Evolutionary conservation across 37 sponge, comb jelly and placozoan species (phyloP), one percentile per base, ranked within the genome.

Genomic region (Diacarnus erythraeanus): DNA sequence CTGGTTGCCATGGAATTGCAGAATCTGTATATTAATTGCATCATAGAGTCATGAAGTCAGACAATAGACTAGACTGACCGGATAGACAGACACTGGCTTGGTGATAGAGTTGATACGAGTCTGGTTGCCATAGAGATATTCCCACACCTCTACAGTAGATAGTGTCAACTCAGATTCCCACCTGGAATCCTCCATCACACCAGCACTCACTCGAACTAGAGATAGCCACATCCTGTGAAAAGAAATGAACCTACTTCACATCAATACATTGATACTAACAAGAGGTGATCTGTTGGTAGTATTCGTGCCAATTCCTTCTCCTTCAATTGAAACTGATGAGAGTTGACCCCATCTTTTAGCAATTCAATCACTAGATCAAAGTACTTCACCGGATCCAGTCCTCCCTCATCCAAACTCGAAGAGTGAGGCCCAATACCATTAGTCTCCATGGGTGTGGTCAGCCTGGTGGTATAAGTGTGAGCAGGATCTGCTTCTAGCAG

Each of bases 101-200:
- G 81, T 76, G 81, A 87, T 87, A 63, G 51, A 41, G 38, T 70
- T 47, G 20, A 80, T 41, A 39, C 57, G 65, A 29, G 84, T 71
- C 30, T 77, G 74, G 58, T 87, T 87, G 38, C 66, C 69, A 42
- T 87, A 80, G 61, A 87, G 51, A 71, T 68, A 80, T 63, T 87
- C 87, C 87, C 76, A 76, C n/a, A 87, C n/a, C 58, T 87, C 81
- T 12, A 60, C 51, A 5, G 69, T 42, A 4, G 71, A 81, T 29
- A 80, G 44, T 21, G 81, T 51, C 42, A 87, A 22, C 20, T 87
- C 69, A 38, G 75, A n/a, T 27, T 81, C 77, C 60, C 36, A 26
- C 23, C 25, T 39, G n/a, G n/a, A n/a, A 27, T 57, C 56, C 33
- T 81, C 87, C 38, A 26, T 22, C 20, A 59, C 15, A 41, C 18